phyloP scores from a whole-genome alignment of 2,113 vertebrate genomes.

The Thermophis baileyi region DNA sequence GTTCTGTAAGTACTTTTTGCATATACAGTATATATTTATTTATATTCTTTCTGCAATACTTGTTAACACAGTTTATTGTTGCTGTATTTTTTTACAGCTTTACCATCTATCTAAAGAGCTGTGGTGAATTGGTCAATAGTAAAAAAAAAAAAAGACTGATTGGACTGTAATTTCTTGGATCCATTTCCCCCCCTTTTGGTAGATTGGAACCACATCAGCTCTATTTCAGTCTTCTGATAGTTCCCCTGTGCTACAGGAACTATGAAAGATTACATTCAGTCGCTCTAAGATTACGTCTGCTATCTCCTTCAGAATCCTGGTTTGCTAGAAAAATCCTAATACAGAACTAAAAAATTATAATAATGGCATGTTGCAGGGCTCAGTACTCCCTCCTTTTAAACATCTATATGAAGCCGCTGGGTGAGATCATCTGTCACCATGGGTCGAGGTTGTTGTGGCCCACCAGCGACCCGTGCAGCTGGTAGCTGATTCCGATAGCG shows the following conservation, averaged over 20 bases:
- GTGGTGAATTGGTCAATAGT: neutral
- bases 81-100: neutral
- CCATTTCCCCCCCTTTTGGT: neutral
- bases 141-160: neutral
- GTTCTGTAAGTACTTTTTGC: neutral
- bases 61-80: neutral
- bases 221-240: neutral
- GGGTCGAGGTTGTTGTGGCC: too few species aligned
- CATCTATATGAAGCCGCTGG: neutral
- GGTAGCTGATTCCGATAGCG: too few species aligned
- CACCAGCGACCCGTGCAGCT: too few species aligned
- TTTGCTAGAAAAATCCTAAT: neutral
- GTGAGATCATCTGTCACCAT: neutral
- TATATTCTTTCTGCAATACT: neutral
- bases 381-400: neutral
- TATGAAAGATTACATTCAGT: neutral
- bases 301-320: neutral
- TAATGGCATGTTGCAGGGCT: neutral
- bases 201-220: neutral
- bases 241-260: neutral
- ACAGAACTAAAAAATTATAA: neutral
- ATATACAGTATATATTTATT: neutral
- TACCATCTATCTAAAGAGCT: neutral
- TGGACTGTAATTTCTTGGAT: neutral
- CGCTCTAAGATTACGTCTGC: neutral